Conservation (phyloP, 2,113 vertebrate species). For the Eublepharis macularius region DNA sequence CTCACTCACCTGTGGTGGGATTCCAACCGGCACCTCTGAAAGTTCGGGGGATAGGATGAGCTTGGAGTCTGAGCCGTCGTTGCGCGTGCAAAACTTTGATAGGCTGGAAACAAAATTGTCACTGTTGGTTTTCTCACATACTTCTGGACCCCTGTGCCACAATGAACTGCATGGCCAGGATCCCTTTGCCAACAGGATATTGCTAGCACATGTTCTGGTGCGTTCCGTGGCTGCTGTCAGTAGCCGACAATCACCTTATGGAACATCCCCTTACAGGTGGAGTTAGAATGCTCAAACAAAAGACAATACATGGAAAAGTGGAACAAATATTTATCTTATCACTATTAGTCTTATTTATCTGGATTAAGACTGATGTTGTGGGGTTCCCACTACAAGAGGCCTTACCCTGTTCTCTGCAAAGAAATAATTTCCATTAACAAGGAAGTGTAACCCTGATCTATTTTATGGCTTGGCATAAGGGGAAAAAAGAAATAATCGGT, state of each 20-base stretch:
- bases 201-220: no score
- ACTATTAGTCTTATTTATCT: background rate
- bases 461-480: background rate
- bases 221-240: background rate
- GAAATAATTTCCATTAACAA: background rate
- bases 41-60: slow-evolving; percentile 52
- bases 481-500: background rate
- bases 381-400: no score
- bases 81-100: slow-evolving; percentile 37
- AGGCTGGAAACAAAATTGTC: slow-evolving; percentile 43
- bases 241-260: background rate
- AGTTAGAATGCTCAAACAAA: background rate
- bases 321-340: no score
- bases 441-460: background rate
- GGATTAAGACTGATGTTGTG: background rate
- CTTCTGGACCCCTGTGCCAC: background rate
- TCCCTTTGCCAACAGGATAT: background rate
- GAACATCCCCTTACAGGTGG: background rate
- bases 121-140: background rate
- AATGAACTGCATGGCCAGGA: fast-evolving
- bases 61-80: slow-evolving; percentile 30
- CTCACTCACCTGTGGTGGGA: slow-evolving; percentile 67
- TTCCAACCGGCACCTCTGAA: slow-evolving; percentile 27
- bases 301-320: background rate
- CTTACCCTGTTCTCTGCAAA: background rate